Conservation (phyloP, 2,888 invertebrate species). For the Sicus ferrugineus region DNA sequence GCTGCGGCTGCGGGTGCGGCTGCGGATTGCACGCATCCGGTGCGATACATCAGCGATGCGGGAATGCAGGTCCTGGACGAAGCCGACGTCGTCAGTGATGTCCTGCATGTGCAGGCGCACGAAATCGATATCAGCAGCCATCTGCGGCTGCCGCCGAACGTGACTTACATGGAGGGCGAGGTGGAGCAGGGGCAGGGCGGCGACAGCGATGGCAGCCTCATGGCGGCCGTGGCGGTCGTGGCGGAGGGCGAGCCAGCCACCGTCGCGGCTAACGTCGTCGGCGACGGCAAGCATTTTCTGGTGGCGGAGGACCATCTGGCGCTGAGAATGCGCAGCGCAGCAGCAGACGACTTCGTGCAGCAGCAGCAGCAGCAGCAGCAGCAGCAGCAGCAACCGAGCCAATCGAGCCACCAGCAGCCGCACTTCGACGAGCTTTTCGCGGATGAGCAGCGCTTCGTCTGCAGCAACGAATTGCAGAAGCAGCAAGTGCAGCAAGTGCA, state of each 20-base stretch:
- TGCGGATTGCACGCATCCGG: constrained; percentile 18
- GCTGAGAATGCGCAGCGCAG: background rate
- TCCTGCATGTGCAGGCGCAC: constrained; percentile 2
- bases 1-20: no score
- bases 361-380: background rate
- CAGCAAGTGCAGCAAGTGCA: constrained; percentile 1
- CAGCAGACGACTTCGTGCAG: background rate
- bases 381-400: background rate
- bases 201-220: constrained; percentile 4
- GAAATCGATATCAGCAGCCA: constrained; percentile 34
- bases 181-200: background rate
- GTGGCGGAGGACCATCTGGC: constrained; percentile 2
- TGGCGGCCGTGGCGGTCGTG: background rate
- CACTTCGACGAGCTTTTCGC: background rate
- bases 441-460: background rate
- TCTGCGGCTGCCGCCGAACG: constrained; percentile 15
- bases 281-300: constrained; percentile 8
- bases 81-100: constrained; percentile 19
- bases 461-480: constrained; percentile 20
- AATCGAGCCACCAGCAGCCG: constrained; percentile 1
- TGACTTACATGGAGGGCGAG: constrained; percentile 15
- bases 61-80: background rate
- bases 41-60: constrained; percentile 22
- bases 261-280: background rate
- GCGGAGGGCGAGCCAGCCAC: background rate